Base-by-base conservation (phyloP, 2,113 vertebrate species). In the Mellivora capensis region DNA sequence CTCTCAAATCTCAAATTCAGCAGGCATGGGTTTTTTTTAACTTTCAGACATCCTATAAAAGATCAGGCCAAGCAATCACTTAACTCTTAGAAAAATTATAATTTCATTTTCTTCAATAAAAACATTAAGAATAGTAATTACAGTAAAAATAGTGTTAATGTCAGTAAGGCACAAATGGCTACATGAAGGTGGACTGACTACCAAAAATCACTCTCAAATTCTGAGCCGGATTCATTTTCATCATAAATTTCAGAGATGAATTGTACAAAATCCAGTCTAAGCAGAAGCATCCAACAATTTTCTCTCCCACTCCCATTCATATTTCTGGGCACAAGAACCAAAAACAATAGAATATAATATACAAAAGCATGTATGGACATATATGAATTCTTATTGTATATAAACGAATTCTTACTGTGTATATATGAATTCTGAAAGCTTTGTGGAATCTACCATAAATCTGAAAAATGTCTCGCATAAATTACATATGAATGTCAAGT, bases 161-260 rank as follows among this genome's bases (percentile, higher is more conserved):
- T 39, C 69, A 71, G 31, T 31, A 92, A 69, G 27, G 34, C 57
- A 61, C 17, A 90, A 44, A 42, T 17, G 88, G 57, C 49, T 92
- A 88, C 10, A 21, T 9, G 29, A 94, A 52, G 62, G 37, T 90
- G 49, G 64, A 64, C 1, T 39, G 13, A 39, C 2, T 21, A 67
- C 34, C 9, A 54, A 17, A 77, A 76, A 34, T 62, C 57, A 81
- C 42, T 37, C 83, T 72, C 21, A 47, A 57, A n/a, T 47, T 86
- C 79, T 44, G 44, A 91, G 27, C 71, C 62, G 12, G 34, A 69
- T 61, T 69, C 47, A 86, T 79, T 69, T 85, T 31, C 34, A 64
- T 27, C 52, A 77, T 54, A 61, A 90, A 95, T 93, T 95, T 92
- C 89, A 90, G 90, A 87, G 15, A 71, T 49, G 34, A 44, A 59